Percentiles rank a stretch among this genome's conserved stretches.
Conservation (phyloP, 2,888 invertebrate species). For the Aphodius sticticus region DNA sequence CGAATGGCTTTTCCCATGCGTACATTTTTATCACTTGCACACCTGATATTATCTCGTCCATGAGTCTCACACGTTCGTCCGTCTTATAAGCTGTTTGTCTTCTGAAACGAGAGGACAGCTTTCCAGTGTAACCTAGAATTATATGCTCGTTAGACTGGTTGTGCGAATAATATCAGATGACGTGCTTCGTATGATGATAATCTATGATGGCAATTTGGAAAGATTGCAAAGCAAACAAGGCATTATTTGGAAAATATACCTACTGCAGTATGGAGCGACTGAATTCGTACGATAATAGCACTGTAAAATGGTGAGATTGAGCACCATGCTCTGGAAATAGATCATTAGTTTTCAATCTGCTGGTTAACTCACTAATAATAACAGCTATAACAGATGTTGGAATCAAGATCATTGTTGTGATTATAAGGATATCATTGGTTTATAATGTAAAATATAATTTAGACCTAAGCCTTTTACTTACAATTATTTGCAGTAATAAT, state of each 20-base stretch:
- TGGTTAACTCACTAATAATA: no score
- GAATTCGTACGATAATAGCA: no score
- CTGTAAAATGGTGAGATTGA: no score
- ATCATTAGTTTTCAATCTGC: no score
- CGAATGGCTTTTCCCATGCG: conserved; percentile 78
- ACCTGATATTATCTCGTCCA: conserved; percentile 94
- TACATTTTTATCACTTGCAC: conserved; percentile 88
- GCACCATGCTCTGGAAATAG: no score
- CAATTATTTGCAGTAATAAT: no score
- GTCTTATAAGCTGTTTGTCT: conserved; percentile 84
- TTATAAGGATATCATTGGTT: no score
- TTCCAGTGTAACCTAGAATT: conserved; percentile 68
- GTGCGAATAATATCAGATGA: background rate
- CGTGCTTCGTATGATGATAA: background rate
- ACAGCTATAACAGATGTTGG: no score
- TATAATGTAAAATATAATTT: no score
- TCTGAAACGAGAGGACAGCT: conserved; percentile 71
- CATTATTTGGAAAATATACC: conserved; percentile 43
- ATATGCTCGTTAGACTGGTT: conserved; percentile 20
- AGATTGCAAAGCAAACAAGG: conserved; percentile 13
- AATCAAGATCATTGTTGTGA: no score
- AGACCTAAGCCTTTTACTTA: no score
- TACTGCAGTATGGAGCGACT: conserved; percentile 59
- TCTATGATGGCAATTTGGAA: background rate
- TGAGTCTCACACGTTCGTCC: conserved; percentile 88